Percentiles rank a stretch among this genome's conserved stretches.
Conservation (phyloP, 2,797 vertebrate genomes). For the Propithecus perrieri region DNA sequence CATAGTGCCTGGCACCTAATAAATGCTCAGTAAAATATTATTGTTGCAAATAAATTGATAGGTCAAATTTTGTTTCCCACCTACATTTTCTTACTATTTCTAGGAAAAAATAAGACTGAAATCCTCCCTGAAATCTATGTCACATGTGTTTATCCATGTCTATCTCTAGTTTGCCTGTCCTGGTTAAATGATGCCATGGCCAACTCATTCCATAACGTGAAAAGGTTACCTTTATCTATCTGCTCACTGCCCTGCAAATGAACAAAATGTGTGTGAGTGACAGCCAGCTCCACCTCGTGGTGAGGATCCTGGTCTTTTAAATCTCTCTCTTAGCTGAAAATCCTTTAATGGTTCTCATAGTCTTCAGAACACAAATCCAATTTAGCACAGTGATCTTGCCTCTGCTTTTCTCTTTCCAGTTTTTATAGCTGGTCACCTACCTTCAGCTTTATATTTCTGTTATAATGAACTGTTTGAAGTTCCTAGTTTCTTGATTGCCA, state of each 20-base stretch:
- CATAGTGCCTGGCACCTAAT: not conserved
- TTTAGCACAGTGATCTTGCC: not conserved
- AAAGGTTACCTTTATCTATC: not conserved
- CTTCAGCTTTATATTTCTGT: not conserved
- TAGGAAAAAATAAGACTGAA: not conserved
- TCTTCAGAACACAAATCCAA: not conserved
- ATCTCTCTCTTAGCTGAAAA: not conserved
- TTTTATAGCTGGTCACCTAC: not conserved
- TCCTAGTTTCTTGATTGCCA: not conserved
- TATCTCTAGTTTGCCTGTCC: not conserved
- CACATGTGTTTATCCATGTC: not conserved
- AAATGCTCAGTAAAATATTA: slow-evolving; percentile 20
- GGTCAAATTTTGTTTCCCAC: not conserved
- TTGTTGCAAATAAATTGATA: not conserved
- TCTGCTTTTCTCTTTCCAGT: not conserved
- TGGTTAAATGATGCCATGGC: not conserved
- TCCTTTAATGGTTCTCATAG: not conserved
- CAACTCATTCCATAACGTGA: not conserved
- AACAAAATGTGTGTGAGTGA: not conserved
- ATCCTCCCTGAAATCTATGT: not conserved
- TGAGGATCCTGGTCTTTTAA: not conserved
- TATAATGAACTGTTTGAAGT: not conserved
- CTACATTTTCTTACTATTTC: not conserved
- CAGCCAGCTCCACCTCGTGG: not conserved
- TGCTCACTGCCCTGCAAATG: not conserved